Conservation (phyloP, 2,888 invertebrate species). For the Phengaris alcon region DNA sequence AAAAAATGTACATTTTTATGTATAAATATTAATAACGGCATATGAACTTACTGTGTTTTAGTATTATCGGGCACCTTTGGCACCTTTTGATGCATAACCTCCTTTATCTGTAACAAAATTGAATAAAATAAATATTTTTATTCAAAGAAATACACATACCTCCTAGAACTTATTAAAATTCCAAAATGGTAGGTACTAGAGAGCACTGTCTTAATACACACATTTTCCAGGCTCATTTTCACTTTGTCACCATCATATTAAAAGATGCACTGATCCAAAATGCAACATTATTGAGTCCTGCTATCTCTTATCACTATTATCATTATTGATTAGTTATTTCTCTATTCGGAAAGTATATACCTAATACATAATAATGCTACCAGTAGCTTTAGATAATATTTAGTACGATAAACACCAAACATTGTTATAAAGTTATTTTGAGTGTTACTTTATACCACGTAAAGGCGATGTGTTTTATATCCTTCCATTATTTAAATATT, state of each 20-base stretch:
- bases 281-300: slow-evolving; percentile 41
- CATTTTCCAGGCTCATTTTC: slow-evolving; percentile 30
- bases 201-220: neutral
- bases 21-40: slow-evolving; percentile 10
- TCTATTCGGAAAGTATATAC: slow-evolving; percentile 59
- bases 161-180: neutral
- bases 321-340: slow-evolving; percentile 43
- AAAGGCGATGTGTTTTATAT: neutral
- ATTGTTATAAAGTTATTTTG: neutral
- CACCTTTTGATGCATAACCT: slow-evolving; percentile 78
- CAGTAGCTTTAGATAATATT: neutral
- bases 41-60: slow-evolving; percentile 60
- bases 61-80: slow-evolving; percentile 69
- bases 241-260: neutral
- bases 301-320: slow-evolving; percentile 47
- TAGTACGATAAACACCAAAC: neutral
- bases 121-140: slow-evolving; percentile 29
- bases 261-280: slow-evolving; percentile 38
- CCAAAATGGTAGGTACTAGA: neutral
- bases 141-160: neutral
- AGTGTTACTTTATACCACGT: neutral
- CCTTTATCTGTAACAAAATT: slow-evolving; percentile 65
- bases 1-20: neutral
- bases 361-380: neutral
- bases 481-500: neutral